These are phyloP conservation scores for Drosophila siamana DNA, from an alignment of 2,888 invertebrate genomes.

Conservation along the genomic window DNA sequence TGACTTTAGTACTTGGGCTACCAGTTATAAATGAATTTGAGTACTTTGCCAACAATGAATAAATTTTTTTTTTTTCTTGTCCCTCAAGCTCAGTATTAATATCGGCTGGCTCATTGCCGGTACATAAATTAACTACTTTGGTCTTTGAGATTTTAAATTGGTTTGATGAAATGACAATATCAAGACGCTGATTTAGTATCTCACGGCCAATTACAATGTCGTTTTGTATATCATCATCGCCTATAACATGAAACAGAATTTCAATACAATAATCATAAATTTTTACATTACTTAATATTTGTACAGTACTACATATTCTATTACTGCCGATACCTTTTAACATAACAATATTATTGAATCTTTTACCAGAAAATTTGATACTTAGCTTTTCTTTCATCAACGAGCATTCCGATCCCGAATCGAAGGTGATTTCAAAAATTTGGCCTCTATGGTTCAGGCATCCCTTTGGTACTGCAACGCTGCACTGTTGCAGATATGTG, in stretches of 20 bases:
- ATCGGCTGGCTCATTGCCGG: neutral
- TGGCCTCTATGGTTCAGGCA: conserved; percentile 24
- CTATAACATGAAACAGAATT: conserved; percentile 11
- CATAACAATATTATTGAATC: conserved; percentile 35
- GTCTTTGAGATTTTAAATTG: conserved; percentile 6
- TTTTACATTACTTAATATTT: conserved; percentile 15
- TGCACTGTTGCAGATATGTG: conserved; percentile 32
- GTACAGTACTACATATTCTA: too few species aligned
- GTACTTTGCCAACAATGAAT: neutral
- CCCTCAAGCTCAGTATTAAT: conserved; percentile 6
- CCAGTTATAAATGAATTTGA: neutral
- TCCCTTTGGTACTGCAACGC: conserved; percentile 33
- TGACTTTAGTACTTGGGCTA: neutral
- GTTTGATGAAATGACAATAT: conserved; percentile 16
- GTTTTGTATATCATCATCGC: conserved; percentile 13
- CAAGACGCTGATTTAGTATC: conserved; percentile 18
- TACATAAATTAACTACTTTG: conserved; percentile 6
- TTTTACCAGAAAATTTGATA: conserved; percentile 29
- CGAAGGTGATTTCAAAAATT: conserved; percentile 35
- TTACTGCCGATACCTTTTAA: too few species aligned
- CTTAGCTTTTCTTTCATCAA: conserved; percentile 34
- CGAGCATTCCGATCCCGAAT: conserved; percentile 35
- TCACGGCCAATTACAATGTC: conserved; percentile 12
- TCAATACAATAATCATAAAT: conserved; percentile 12
- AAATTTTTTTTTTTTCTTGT: conserved; percentile 9